phyloP scores from a whole-genome alignment of 2,113 vertebrate genomes.

The Montifringilla adamsi region DNA sequence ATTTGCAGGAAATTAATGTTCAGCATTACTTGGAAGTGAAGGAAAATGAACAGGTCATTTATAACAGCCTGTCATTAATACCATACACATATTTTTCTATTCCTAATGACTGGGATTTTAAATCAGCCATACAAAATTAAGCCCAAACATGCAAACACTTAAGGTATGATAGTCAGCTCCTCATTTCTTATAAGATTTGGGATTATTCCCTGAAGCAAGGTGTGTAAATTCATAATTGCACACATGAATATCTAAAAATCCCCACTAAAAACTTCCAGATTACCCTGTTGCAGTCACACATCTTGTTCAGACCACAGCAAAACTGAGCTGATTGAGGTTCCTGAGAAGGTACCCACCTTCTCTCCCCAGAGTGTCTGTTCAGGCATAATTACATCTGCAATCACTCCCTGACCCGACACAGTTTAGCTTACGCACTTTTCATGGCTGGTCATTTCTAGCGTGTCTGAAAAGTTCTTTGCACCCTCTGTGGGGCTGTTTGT shows the following conservation, averaged over 20 bases:
- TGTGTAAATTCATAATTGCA: background rate
- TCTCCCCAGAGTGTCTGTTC: background rate
- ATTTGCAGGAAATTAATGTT: conserved; percentile 37
- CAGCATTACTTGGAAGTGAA: conserved; percentile 33
- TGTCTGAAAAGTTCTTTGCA: background rate
- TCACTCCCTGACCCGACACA: background rate
- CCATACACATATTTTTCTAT: background rate
- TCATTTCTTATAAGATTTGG: background rate
- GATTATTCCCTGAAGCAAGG: background rate
- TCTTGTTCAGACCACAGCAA: background rate
- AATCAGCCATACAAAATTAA: background rate
- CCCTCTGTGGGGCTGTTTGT: background rate
- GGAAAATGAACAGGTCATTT: background rate
- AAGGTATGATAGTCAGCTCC: background rate
- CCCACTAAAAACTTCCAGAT: background rate
- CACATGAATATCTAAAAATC: background rate
- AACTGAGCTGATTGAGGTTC: background rate
- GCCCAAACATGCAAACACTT: background rate
- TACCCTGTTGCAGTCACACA: background rate
- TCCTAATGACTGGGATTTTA: background rate
- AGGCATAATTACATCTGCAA: background rate
- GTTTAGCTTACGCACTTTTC: background rate
- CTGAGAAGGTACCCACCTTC: background rate
- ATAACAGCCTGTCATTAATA: background rate
- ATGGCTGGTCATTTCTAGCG: background rate